A percentile compares a stretch with the other conserved stretches of the same genome.
These are phyloP conservation scores for Heliconius nattereri DNA, from an alignment of 1,140 invertebrate genomes.

Conservation along the genomic window DNA sequence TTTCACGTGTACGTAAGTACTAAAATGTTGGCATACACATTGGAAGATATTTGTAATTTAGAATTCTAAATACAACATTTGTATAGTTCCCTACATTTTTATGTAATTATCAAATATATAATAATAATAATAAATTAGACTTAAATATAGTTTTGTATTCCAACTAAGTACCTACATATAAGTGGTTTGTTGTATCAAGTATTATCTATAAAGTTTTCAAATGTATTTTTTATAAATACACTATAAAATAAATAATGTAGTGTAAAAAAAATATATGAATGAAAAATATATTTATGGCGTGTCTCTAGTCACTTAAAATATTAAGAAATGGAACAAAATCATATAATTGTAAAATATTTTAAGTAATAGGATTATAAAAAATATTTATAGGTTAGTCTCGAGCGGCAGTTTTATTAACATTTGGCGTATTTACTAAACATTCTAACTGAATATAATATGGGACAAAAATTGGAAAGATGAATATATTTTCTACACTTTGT, in stretches of 20 bases:
- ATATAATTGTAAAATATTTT: slow-evolving; percentile 18
- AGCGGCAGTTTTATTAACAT: slow-evolving; percentile 2
- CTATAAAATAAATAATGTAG: not conserved
- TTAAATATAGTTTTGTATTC: not conserved
- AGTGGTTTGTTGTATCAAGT: not conserved
- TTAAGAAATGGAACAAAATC: not conserved
- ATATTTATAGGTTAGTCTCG: slow-evolving; percentile 2
- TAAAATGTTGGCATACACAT: slow-evolving; percentile 52
- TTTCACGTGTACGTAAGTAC: slow-evolving; percentile 8
- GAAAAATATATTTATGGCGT: not conserved
- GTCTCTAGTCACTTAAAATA: not conserved
- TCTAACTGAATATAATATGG: too few relatives aligned
- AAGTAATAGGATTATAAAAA: not conserved
- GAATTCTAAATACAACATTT: not conserved
- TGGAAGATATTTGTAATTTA: slow-evolving; percentile 43
- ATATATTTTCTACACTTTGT: too few relatives aligned
- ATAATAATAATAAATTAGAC: not conserved
- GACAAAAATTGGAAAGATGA: too few relatives aligned
- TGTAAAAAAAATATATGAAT: not conserved
- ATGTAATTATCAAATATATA: not conserved
- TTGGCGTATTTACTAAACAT: not conserved
- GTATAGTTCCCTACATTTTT: not conserved
- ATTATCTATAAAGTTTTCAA: not conserved
- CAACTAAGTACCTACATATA: not conserved
- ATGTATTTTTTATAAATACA: not conserved